Base-by-base conservation (phyloP, 1,140 invertebrate genomes). In the Caenorhabditis inopinata region DNA sequence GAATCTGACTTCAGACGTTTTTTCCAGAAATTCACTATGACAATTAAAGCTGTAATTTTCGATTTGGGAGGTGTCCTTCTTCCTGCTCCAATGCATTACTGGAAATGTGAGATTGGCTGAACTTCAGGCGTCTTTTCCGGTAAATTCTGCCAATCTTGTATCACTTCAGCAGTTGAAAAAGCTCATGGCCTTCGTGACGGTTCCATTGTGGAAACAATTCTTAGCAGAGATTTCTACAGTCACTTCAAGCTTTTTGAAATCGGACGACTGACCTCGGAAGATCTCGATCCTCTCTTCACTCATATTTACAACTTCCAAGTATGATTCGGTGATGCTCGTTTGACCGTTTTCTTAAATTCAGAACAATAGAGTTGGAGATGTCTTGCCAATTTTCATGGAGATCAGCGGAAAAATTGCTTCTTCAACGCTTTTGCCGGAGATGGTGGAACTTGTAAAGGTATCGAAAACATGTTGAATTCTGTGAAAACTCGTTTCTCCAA, bases 21-120 rank as follows among this genome's bases (percentile, higher is more conserved):
- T 76, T 49, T 76, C 12, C 23, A 35, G 16, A 73, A 79, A n/a
- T n/a, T n/a, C n/a, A n/a, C n/a, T n/a, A n/a, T 79, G 78, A 27
- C 78, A 35, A 74, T 79, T 46, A 89, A 88, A 78, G 88, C 89
- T 38, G 89, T 89, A 2, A 88, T 90, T 62, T 90, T 90, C 87
- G 89, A 90, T 76, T 85, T 90, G 85, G 89, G 89, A 23, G 89
- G 89, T 29, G 89, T 90, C 9, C 68, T 90, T 7, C 68, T 89
- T 5, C 89, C 89, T 27, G 83, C 84, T 7, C 89, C 89, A 21
- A 76, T 85, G 45, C 47, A 53, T 14, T 23, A 85, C 7, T 90
- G 89, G 83, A 74, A 79, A 85, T 84, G 89, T 89, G 82, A 51
- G 76, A 42, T 42, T 42, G 14, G 5, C 14, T 42, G 38, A 42